Evolutionary conservation across 2,888 invertebrate genomes (phyloP), one percentile per base, ranked within the genome.

Genomic region (Physocephala rufipes): DNA sequence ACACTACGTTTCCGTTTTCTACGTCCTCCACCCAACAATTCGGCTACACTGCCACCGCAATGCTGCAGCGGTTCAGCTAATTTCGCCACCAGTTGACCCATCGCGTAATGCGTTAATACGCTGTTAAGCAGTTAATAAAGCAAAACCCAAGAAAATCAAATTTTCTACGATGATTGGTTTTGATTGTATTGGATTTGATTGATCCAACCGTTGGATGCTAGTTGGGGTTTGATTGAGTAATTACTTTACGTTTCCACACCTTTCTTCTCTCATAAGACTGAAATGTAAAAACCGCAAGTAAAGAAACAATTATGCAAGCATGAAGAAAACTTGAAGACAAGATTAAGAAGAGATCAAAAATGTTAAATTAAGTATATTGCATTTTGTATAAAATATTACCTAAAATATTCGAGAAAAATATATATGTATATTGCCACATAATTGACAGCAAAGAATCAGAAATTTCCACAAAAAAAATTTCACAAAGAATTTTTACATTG

Each of bases 1-100:
- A 79, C 76, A 73, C 81, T 80, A 26, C 89, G 89, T 75, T 87
- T 88, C 66, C 87, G 87, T 81, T 90, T 90, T 71, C 90, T 86
- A 74, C 90, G 88, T 66, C 87, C 84, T 7, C 88, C 87, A 65
- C n/a, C n/a, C n/a, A 89, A 85, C 72, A 87, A 85, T 55, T 85
- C 82, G 21, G 84, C 85, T 47, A 89, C 84, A 77, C 86, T 87
- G 70, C 81, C 82, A 15, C 87, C 83, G 61, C 86, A 80, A 53
- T 79, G 82, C 55, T 84, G 82, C 12, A 87, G 81, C 16, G 86
- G 85, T 72, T 79, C 76, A 49, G 82, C 79, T 71, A 86, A 77
- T 70, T 82, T 81, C 68, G 84, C 85, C 66, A 88, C 78, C 72
- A 85, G 80, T 70, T 84, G 84, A 67, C 89, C 89, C 89, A 89